Base-by-base conservation (phyloP, 92 coral and sea anemone genomes). In the Phenganax marumi region DNA sequence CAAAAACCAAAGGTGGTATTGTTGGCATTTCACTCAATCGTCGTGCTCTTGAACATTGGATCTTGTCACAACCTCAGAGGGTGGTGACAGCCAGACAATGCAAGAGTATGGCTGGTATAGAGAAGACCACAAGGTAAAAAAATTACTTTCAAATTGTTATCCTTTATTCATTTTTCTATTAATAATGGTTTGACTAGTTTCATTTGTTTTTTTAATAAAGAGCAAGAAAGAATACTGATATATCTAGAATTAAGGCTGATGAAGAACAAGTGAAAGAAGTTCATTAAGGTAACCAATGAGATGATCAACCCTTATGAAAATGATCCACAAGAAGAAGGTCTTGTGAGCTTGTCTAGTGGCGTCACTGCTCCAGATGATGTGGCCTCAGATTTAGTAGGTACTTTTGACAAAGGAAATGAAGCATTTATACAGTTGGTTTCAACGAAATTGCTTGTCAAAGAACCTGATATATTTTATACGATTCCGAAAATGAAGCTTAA, bases 61-160 rank as follows among this genome's bases (percentile, higher is more conserved):
- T 66, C 50, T 48, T 66, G 10, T 25, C 72, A 24, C 49, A 66
- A 33, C 50, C 72, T 33, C 48, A 23, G 50, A 66, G 72, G 50
- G 72, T 66, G 23, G 72, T 48, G 50, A 66, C 24, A 92, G 90
- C 87, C 93, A 91, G 24, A 83, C 83, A 51, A 68, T 84, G 72
- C 76, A 90, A 14, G 70, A 86, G 18, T 91, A 93, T 50, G 90
- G 88, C 68, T 90, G 93, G 97, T 92, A 88, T 74, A 55, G 79
- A 8, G 89, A 91, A 33, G 91, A 88, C 18, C 78, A 92, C 75
- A 77, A 65, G 69, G 78, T 88, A 19, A 88, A 90, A 86, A 91
- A 90, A 19, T n/a, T 66, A 66, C 24, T 19, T 62, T 19, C 48
- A 9, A 64, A 23, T n/a, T 64, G 33, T 64, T 64, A 48, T 64